These are phyloP conservation scores for Apoda limacodes DNA, from an alignment of 2,888 invertebrate species.

Conservation along the genomic window DNA sequence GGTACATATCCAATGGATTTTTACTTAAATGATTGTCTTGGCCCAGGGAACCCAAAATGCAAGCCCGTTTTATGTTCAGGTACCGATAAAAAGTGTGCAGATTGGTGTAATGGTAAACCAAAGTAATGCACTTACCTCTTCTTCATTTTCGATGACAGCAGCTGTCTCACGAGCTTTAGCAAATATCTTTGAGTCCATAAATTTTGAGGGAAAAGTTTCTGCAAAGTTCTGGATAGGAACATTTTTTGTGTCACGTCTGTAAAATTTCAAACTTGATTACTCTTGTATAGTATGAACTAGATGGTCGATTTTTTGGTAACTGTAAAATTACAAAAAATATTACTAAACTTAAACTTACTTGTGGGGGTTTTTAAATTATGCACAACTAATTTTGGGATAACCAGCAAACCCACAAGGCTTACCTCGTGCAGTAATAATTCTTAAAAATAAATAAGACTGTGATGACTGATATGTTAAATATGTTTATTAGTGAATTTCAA, in stretches of 20 bases:
- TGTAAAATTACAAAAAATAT: too few relatives aligned
- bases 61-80: slow-evolving; percentile 73
- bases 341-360: too few relatives aligned
- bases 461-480: too few relatives aligned
- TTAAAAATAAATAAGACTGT: too few relatives aligned
- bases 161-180: slow-evolving; percentile 67
- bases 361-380: too few relatives aligned
- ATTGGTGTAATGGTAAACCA: slow-evolving; percentile 50
- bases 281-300: too few relatives aligned
- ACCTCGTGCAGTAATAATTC: too few relatives aligned
- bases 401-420: too few relatives aligned
- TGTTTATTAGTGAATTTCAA: too few relatives aligned
- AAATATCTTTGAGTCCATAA: slow-evolving; percentile 72
- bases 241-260: not conserved
- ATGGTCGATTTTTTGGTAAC: too few relatives aligned
- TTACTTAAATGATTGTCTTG: slow-evolving; percentile 92
- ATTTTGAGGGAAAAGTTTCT: slow-evolving; percentile 75
- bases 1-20: slow-evolving; percentile 98
- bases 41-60: slow-evolving; percentile 98
- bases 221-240: slow-evolving; percentile 68
- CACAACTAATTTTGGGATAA: too few relatives aligned
- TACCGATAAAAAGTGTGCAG: slow-evolving; percentile 74
- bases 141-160: slow-evolving; percentile 45
- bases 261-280: too few relatives aligned
- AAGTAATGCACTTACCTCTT: slow-evolving; percentile 37